phyloP scores from a whole-genome alignment of 2,888 invertebrate genomes.

The Synanthedon andrenaeformis region DNA sequence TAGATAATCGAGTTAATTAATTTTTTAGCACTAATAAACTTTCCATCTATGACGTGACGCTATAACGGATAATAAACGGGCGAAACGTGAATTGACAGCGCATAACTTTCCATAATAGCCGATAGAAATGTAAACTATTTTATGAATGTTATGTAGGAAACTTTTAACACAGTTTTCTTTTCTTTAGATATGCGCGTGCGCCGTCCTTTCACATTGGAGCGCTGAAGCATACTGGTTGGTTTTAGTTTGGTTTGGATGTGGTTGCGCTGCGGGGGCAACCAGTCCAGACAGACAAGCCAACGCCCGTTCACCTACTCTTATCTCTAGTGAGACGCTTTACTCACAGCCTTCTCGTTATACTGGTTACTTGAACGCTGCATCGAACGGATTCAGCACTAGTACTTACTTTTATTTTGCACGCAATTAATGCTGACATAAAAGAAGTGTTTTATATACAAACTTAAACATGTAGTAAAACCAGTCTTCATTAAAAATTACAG shows the following conservation, averaged over 20 bases:
- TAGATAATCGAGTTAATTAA: conserved; percentile 39
- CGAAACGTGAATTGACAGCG: conserved; percentile 28
- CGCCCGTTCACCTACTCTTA: conserved; percentile 59
- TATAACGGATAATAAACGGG: background rate
- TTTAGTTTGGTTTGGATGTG: too few species aligned
- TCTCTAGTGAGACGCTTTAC: conserved; percentile 46
- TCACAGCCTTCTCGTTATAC: conserved; percentile 27
- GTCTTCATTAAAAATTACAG: too few species aligned
- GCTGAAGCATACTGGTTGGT: conserved; percentile 38
- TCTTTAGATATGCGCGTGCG: conserved; percentile 37
- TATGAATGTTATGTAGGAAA: conserved; percentile 46
- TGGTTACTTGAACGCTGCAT: conserved; percentile 32
- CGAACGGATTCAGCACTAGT: conserved; percentile 21
- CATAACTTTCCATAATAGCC: conserved; percentile 42
- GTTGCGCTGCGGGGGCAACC: conserved; percentile 7
- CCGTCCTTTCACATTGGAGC: conserved; percentile 43
- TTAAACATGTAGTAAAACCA: too few species aligned
- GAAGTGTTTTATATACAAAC: too few species aligned
- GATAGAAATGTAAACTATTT: conserved; percentile 45
- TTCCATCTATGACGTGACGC: conserved; percentile 14
- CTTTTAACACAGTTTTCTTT: too few species aligned
- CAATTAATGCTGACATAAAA: background rate
- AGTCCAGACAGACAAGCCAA: conserved; percentile 27
- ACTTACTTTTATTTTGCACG: background rate
- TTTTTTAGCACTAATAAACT: conserved; percentile 37